phyloP scores from a whole-genome alignment of 2,888 invertebrate species.

The Eurytoma californica region DNA sequence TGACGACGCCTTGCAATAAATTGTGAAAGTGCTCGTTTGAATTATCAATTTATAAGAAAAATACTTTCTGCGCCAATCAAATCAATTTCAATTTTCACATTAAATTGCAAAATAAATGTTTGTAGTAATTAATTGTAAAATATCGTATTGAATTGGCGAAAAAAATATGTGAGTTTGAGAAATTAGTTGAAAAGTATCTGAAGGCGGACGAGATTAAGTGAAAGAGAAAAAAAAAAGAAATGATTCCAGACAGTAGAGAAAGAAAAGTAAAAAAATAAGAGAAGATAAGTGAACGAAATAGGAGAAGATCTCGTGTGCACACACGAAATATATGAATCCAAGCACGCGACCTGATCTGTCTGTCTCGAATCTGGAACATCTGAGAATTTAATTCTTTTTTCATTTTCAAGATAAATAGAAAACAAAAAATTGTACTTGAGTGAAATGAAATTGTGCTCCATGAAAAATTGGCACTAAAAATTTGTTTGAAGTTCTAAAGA shows the following conservation, averaged over 20 bases:
- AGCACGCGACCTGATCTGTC: constrained; percentile 14
- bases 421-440: no score
- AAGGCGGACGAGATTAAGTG: not conserved
- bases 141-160: no score
- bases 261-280: not conserved
- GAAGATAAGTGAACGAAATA: constrained; percentile 4
- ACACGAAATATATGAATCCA: constrained; percentile 4
- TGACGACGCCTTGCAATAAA: constrained; percentile 30
- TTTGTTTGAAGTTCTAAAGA: not conserved
- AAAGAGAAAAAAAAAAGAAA: constrained; percentile 4
- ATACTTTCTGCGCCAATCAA: no score
- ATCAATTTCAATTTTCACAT: no score
- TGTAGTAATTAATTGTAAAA: no score
- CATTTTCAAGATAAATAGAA: not conserved
- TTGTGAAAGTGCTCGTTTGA: not conserved
- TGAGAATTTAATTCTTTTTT: constrained; percentile 48
- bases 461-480: no score
- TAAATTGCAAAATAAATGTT: no score
- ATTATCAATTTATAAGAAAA: no score
- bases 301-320: constrained; percentile 14
- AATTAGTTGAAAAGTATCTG: no score
- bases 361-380: constrained; percentile 7
- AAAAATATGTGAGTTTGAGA: no score
- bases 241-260: constrained; percentile 5
- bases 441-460: no score